A percentile compares a stretch with the other conserved stretches of the same genome.
Evolutionary conservation across 2,797 vertebrate species (phyloP).

Genomic region (Sebastes flavidus): DNA sequence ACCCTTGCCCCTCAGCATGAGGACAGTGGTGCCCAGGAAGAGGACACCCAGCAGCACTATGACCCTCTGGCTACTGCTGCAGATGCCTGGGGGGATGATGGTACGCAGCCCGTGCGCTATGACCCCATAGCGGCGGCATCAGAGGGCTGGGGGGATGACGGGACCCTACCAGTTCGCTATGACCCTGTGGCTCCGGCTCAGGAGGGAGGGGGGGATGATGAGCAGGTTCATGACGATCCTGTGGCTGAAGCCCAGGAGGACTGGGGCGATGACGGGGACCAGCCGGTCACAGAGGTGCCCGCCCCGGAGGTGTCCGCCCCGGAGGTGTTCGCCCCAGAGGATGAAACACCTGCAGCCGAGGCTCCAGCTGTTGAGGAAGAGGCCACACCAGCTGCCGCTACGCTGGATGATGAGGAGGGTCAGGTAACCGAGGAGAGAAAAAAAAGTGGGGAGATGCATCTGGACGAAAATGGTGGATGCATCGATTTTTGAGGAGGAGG

Average conservation of each 20-base stretch:
- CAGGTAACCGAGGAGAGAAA: slow-evolving; percentile 74
- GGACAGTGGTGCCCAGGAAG: slow-evolving; percentile 73
- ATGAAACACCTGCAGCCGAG: slow-evolving; percentile 60
- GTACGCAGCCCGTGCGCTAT: slow-evolving; percentile 57
- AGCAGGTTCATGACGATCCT: slow-evolving; percentile 43
- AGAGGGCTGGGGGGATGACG: slow-evolving; percentile 81
- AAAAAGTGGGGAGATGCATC: slow-evolving; percentile 72
- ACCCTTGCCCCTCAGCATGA: slow-evolving; percentile 82
- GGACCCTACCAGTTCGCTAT: slow-evolving; percentile 54
- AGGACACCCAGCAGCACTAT: slow-evolving; percentile 75
- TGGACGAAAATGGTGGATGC: slow-evolving; percentile 70
- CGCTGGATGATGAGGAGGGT: slow-evolving; percentile 72
- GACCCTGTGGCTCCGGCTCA: slow-evolving; percentile 56
- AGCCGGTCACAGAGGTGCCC: slow-evolving; percentile 42
- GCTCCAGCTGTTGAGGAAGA: slow-evolving; percentile 63
- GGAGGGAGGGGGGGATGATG: slow-evolving; percentile 74
- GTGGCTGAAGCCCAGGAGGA: slow-evolving; percentile 55
- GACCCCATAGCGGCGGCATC: slow-evolving; percentile 75
- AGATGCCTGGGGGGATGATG: slow-evolving; percentile 79
- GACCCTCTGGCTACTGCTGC: slow-evolving; percentile 71
- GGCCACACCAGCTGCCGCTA: slow-evolving; percentile 26
- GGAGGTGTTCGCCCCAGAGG: slow-evolving; percentile 37
- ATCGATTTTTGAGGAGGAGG: slow-evolving; percentile 60
- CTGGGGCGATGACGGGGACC: slow-evolving; percentile 58
- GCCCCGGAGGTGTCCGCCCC: slow-evolving; percentile 26